Base-by-base conservation (phyloP, 2,797 vertebrate genomes). In the Neomorphus geoffroyi region DNA sequence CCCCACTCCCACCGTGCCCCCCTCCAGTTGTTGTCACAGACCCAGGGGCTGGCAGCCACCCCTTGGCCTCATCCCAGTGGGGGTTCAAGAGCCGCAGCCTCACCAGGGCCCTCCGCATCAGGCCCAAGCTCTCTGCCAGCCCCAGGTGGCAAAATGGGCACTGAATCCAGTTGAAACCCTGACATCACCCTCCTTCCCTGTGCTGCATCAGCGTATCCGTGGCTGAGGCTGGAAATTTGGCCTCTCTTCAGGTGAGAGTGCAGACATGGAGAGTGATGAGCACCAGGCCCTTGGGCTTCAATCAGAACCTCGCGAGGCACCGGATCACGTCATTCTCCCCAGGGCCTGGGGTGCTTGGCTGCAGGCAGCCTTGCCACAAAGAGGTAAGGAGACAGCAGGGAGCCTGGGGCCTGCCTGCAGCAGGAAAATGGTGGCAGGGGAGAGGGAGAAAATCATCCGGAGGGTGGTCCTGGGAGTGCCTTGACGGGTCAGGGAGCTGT, bases 401-500 rank as follows among this genome's bases (percentile, higher is more conserved):
- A 61, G 48, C 30, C 22, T 2, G 26, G 50, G 18, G 12, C 19
- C 43, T 35, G 53, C 54, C 45, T 9, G 28, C 35, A 9, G 54
- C 2, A 9, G n/a, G 61, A 27, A 41, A 64, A 27, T 1, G 1
- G 10, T 27, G 43, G 46, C 39, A 22, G 28, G 39, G 54, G 18
- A 41, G 30, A 53, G 8, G 21, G 50, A 28, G 16, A 27, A 18
- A 18, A 22, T 27, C 15, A 11, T 13, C 22, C 3, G 1, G n/a
- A 32, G 43, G 21, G 17, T 16, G 13, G 30, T 23, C 24, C 18
- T 1, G 5, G 33, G 33, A 32, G 5, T 5, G 18, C 45, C 30
- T n/a, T 32, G 14, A 1, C 4, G 4, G 23, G 18, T 1, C 1
- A 4, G 23, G 61, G 18, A 53, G 18, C 39, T 1, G 1, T 1